A percentile compares a stretch with the other conserved stretches of the same genome.
These are phyloP conservation scores for Lagopus muta DNA, from an alignment of 2,113 vertebrate genomes.

Conservation along the genomic window DNA sequence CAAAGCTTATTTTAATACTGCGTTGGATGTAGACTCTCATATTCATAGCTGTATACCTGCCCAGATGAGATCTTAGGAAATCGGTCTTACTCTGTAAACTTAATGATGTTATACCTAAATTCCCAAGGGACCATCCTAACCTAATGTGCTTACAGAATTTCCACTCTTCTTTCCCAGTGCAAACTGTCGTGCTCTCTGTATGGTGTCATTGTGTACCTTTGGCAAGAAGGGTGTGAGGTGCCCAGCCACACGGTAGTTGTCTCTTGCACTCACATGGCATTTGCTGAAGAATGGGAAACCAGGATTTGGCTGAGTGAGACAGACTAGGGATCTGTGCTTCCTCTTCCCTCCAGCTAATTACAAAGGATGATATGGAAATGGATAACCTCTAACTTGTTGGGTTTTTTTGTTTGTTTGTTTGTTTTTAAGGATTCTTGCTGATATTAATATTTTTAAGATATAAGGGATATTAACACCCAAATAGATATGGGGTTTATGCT, in stretches of 20 bases:
- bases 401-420: not conserved
- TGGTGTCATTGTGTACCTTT: not conserved
- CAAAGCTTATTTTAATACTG: not conserved
- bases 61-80: not conserved
- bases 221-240: fast-evolving
- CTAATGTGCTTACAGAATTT: not conserved
- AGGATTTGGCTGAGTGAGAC: not conserved
- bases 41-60: not conserved
- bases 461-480: not conserved
- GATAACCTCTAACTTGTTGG: not conserved
- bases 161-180: not conserved
- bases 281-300: not conserved
- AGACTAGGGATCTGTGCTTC: not conserved
- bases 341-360: not conserved
- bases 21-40: not conserved
- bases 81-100: not conserved
- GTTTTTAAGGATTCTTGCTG: not conserved
- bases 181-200: not conserved
- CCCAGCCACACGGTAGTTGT: not conserved
- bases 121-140: not conserved
- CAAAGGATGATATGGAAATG: not conserved
- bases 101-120: not conserved
- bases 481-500: not conserved
- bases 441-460: not conserved
- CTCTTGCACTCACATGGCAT: not conserved